A percentile compares a stretch with the other conserved stretches of the same genome.
These are phyloP conservation scores for Aspidiotus rigidus DNA, from an alignment of 2,888 invertebrate species.

Conservation along the genomic window DNA sequence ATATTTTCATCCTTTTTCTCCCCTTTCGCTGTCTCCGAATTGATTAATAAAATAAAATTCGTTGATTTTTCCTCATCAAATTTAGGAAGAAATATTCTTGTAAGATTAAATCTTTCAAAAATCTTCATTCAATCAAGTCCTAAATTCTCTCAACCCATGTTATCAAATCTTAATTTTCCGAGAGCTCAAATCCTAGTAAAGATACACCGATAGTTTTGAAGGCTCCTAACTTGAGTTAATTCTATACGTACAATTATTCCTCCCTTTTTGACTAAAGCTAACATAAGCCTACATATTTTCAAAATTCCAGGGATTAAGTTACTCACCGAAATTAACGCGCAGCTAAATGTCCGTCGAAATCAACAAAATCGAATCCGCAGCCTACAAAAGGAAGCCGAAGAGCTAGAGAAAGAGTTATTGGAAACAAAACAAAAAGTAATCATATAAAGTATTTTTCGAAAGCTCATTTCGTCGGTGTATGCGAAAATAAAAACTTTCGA, in stretches of 20 bases:
- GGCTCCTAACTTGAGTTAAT: too few species aligned
- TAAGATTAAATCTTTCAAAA: neutral
- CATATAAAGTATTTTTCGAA: too few species aligned
- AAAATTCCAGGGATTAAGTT: slow-evolving; percentile 19
- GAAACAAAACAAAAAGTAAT: slow-evolving; percentile 21
- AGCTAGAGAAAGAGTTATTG: slow-evolving; percentile 23
- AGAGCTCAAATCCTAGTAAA: too few species aligned
- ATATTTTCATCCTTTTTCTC: too few species aligned
- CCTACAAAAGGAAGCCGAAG: slow-evolving; percentile 28
- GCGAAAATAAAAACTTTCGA: neutral
- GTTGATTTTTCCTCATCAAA: neutral
- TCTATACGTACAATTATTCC: too few species aligned
- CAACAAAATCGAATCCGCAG: slow-evolving; percentile 8
- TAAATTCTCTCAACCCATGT: neutral
- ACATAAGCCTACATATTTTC: too few species aligned
- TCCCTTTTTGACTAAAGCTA: too few species aligned
- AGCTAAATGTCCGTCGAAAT: slow-evolving; percentile 13
- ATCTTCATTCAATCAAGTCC: neutral
- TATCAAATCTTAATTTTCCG: too few species aligned
- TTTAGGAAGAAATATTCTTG: neutral
- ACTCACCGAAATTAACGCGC: slow-evolving; percentile 23
- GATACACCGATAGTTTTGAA: too few species aligned
- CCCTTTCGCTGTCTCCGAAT: neutral
- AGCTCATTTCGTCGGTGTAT: neutral
- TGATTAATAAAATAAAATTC: neutral